phyloP scores from a whole-genome alignment of 2,888 invertebrate genomes.

The Sialis lutaria region DNA sequence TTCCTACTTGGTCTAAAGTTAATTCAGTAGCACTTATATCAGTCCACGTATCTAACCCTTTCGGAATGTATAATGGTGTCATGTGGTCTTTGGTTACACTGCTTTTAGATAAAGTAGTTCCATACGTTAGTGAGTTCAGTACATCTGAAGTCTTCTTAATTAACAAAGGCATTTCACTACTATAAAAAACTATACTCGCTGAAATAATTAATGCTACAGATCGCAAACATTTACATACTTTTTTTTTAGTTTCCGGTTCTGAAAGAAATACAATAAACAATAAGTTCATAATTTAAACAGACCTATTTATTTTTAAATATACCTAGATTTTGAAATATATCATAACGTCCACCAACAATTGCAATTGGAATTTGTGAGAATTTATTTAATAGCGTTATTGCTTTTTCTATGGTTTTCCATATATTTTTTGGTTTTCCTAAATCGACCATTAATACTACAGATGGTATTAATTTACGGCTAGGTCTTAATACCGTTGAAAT shows the following conservation, averaged over 20 bases:
- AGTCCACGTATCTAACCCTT: background rate
- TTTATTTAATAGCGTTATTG: background rate
- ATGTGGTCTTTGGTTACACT: slow-evolving; percentile 1
- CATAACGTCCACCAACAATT: slow-evolving; percentile 1
- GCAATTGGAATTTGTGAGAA: background rate
- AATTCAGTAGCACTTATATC: slow-evolving; percentile 1
- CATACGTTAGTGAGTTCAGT: slow-evolving; percentile 1
- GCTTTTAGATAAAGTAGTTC: background rate
- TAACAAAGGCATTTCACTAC: slow-evolving; percentile 5
- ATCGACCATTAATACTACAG: background rate
- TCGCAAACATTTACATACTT: slow-evolving; percentile 4
- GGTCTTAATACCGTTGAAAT: background rate
- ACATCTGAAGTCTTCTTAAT: background rate
- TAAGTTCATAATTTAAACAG: background rate
- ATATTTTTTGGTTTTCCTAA: slow-evolving; percentile 1
- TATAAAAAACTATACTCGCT: slow-evolving; percentile 3
- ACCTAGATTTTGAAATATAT: slow-evolving; percentile 5
- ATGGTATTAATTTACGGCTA: background rate
- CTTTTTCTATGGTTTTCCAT: background rate
- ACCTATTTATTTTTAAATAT: background rate
- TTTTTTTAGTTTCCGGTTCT: slow-evolving; percentile 5
- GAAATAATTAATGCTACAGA: background rate
- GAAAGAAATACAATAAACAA: background rate
- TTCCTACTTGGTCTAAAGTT: slow-evolving; percentile 1
- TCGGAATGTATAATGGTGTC: slow-evolving; percentile 3